phyloP scores from a whole-genome alignment of 2,113 vertebrate genomes.

The Tylochromis polylepis region DNA sequence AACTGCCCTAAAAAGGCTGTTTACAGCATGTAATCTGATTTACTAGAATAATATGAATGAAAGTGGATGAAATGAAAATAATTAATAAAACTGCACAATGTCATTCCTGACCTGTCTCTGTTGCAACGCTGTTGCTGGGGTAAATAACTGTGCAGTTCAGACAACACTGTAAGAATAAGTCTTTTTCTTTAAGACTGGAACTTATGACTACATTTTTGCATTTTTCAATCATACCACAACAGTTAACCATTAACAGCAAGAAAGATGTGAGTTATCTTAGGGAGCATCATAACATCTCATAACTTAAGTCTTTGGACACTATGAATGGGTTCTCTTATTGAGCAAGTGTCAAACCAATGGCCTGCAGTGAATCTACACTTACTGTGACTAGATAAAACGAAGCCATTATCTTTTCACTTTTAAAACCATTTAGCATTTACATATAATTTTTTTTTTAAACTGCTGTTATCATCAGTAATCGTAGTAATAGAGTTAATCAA shows the following conservation, averaged over 20 bases:
- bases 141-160: neutral
- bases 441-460: no score
- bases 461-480: no score
- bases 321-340: neutral
- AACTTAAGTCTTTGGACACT: neutral
- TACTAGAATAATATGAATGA: neutral
- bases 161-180: neutral
- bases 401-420: neutral
- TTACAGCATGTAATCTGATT: neutral
- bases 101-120: neutral
- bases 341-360: neutral
- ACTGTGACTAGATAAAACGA: neutral
- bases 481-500: no score
- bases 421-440: neutral
- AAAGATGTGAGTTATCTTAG: neutral
- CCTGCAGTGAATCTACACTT: neutral
- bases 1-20: neutral
- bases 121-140: neutral
- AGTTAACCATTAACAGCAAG: neutral
- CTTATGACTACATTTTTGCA: neutral
- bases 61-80: neutral
- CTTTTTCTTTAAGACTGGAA: neutral
- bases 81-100: neutral
- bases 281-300: neutral
- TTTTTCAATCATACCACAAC: no score